A percentile compares a stretch with the other conserved stretches of the same genome.
Conservation (phyloP, 2,113 vertebrate species). For the Theristicus caerulescens region DNA sequence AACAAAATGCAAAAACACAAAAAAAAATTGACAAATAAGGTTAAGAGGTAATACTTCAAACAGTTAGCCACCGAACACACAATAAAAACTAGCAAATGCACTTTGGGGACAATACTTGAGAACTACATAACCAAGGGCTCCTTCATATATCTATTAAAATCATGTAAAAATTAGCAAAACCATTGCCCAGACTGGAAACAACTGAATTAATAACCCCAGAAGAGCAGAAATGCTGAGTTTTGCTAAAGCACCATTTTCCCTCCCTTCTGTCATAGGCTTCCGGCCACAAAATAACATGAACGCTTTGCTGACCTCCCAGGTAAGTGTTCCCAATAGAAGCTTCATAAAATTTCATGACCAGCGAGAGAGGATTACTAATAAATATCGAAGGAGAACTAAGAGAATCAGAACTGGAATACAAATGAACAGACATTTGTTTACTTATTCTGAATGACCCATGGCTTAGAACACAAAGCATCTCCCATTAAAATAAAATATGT, state of each 20-base stretch:
- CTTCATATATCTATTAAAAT: slow-evolving; percentile 76
- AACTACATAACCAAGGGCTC: slow-evolving; percentile 74
- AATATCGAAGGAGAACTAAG: slow-evolving; percentile 61
- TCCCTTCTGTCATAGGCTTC: slow-evolving; percentile 26
- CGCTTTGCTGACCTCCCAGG: slow-evolving; percentile 21
- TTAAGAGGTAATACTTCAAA: slow-evolving; percentile 84
- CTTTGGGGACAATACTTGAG: slow-evolving; percentile 73
- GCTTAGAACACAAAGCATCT: slow-evolving; percentile 67
- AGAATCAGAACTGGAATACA: slow-evolving; percentile 54
- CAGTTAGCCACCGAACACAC: slow-evolving; percentile 71
- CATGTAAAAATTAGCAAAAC: slow-evolving; percentile 72
- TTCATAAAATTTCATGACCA: slow-evolving; percentile 17
- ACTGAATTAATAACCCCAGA: slow-evolving; percentile 61
- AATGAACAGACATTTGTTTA: slow-evolving; percentile 59
- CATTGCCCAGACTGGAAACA: slow-evolving; percentile 70
- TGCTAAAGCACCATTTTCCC: slow-evolving; percentile 77
- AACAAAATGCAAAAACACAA: slow-evolving; percentile 75
- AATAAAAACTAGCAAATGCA: slow-evolving; percentile 79
- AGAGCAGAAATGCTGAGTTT: slow-evolving; percentile 67
- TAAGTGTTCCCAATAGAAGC: slow-evolving; percentile 35
- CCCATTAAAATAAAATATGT: slow-evolving; percentile 61
- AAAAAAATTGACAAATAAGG: slow-evolving; percentile 69
- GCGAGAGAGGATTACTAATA: slow-evolving; percentile 58
- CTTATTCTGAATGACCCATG: slow-evolving; percentile 64
- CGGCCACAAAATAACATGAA: slow-evolving; percentile 44